Evolutionary conservation across 2,797 vertebrate species (phyloP), one percentile per base, ranked within the genome.

Genomic region (Mormyrops attenuatus): DNA sequence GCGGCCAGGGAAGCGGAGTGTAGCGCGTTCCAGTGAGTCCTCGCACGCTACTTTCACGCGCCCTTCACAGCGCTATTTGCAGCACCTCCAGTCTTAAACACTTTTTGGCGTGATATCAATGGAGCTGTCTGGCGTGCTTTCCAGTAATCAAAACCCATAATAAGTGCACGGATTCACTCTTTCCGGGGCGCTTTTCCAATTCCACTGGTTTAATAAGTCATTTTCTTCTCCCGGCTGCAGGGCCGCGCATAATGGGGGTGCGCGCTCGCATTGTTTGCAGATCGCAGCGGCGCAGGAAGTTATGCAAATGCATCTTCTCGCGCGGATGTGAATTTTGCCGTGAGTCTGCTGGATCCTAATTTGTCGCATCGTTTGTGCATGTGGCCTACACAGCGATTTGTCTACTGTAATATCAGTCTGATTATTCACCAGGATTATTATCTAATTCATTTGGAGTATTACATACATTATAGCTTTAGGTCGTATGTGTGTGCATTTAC

Each of bases 371-470:
- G 73, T 85, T 89, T 88, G 49, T 55, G 55, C 86, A 52, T 44
- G 44, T 44, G 38, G 69, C 52, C 55, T 47, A 85, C 88, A 69
- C 50, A 89, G 87, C 69, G 90, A 50, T 91, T 91, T 91, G 73
- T 26, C 89, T 89, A 30, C 89, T 90, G 89, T 89, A 90, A 89
- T 88, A 88, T 90, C 89, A 90, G 52, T 88, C 86, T 88, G 90
- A 92, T 91, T 91, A 90, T 90, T 92, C 89, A 91, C 91, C 91
- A 91, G 90, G 88, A 92, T 90, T 90, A 91, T 44, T 88, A 85
- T 90, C 90, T 91, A 66, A 91, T 91, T 92, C 89, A 52, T 52
- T 38, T 38, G 49, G n/a, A 89, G 77, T 53, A 57, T 53, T 53
- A 77, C 88, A 82, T 53, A 82, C 22, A 50, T 77, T 77, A 47